These are phyloP conservation scores for Halcyon malimbica DNA, from an alignment of 2,113 vertebrate genomes.

Conservation along the genomic window DNA sequence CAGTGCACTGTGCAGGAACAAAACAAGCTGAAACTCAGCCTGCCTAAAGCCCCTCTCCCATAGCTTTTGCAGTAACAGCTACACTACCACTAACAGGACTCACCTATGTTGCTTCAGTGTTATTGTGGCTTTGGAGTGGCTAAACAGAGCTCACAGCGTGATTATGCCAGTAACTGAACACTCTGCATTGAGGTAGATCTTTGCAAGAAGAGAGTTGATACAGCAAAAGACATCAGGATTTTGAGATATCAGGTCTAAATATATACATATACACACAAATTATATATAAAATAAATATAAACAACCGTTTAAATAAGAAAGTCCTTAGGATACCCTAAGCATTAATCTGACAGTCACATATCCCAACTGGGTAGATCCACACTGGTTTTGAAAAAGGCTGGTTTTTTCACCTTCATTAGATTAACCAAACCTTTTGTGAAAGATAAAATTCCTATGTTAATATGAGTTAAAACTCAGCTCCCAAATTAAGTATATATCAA, in stretches of 20 bases:
- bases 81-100: not conserved
- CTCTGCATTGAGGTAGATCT: not conserved
- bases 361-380: not conserved
- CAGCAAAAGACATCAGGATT: not conserved
- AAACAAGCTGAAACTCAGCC: not conserved
- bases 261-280: accelerated
- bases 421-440: not conserved
- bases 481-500: not conserved
- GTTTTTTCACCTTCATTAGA: not conserved
- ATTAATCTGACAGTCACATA: not conserved
- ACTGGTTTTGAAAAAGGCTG: not conserved
- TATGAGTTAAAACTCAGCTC: not conserved
- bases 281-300: not conserved
- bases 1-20: not conserved
- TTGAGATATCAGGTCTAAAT: not conserved
- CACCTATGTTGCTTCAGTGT: accelerated
- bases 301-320: not conserved
- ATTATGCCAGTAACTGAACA: not conserved
- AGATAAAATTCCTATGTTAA: not conserved
- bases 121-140: not conserved
- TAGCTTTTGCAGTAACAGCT: not conserved
- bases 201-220: not conserved
- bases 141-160: not conserved
- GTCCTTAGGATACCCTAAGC: not conserved
- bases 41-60: not conserved